Percentiles rank a stretch among this genome's conserved stretches.
Evolutionary conservation across 2,888 invertebrate species (phyloP).

Genomic region (Choristoneura rosaceana): DNA sequence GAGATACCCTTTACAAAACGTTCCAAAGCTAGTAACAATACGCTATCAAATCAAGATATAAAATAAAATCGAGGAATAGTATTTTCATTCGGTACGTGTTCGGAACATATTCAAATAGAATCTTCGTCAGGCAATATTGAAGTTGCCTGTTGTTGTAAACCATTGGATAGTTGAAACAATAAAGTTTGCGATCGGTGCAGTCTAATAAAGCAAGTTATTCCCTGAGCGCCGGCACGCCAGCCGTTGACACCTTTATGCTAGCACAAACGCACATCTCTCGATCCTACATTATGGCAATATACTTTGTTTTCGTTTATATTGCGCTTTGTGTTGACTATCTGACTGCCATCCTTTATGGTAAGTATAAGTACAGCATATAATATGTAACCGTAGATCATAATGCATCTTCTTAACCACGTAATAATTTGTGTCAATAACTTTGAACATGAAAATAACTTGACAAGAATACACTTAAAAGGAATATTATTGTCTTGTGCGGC

Average conservation of each 20-base stretch:
- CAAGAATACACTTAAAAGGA: too few species aligned
- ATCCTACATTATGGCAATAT: not conserved
- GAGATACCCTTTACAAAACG: not conserved
- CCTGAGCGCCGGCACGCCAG: slow-evolving; percentile 5
- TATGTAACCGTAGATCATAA: too few species aligned
- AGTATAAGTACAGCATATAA: too few species aligned
- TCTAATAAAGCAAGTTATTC: slow-evolving; percentile 30
- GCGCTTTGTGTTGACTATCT: not conserved
- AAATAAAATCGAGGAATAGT: not conserved
- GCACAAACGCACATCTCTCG: slow-evolving; percentile 2
- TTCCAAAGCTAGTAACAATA: not conserved
- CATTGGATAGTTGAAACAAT: slow-evolving; percentile 30
- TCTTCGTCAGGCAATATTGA: slow-evolving; percentile 26
- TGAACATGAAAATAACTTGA: too few species aligned
- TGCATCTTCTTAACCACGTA: too few species aligned
- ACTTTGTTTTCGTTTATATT: not conserved
- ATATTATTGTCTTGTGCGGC: too few species aligned
- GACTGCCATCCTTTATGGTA: not conserved
- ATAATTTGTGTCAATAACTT: too few species aligned
- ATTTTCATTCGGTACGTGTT: slow-evolving; percentile 4
- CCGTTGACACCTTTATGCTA: slow-evolving; percentile 16
- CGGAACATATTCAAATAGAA: slow-evolving; percentile 26
- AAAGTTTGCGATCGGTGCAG: slow-evolving; percentile 28
- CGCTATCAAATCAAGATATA: slow-evolving; percentile 10
- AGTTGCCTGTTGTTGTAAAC: slow-evolving; percentile 26